Percentiles rank a stretch among this genome's conserved stretches.
phyloP scores from a whole-genome alignment of 2,113 vertebrate species.

The Ceuthmochares aereus region DNA sequence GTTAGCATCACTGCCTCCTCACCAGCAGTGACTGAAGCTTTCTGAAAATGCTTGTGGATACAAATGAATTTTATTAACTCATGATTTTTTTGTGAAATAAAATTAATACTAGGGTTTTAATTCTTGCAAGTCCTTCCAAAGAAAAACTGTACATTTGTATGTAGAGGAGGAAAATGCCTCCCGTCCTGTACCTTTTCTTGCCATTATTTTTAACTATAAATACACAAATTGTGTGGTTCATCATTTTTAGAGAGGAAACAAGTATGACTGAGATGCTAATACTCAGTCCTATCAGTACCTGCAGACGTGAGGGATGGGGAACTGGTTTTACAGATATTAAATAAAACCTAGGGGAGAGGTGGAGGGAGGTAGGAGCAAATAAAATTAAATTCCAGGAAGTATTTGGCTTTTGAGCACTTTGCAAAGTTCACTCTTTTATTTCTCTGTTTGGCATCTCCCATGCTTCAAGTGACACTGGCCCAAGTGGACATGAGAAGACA shows the following conservation, averaged over 20 bases:
- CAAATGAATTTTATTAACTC: not conserved
- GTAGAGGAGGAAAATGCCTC: not conserved
- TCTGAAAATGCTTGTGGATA: not conserved
- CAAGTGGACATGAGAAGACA: not conserved
- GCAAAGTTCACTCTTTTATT: not conserved
- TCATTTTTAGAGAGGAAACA: not conserved
- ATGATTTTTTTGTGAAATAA: not conserved
- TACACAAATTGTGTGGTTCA: not conserved
- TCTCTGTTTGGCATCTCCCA: not conserved
- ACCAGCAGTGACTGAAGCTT: not conserved
- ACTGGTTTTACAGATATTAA: constrained; percentile 47
- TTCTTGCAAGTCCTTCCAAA: not conserved
- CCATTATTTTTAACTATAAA: constrained; percentile 10
- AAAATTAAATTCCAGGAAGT: not conserved
- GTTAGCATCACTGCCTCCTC: not conserved
- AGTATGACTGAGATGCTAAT: not conserved
- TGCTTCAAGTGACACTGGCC: not conserved
- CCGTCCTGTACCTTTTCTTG: not conserved
- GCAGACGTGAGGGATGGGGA: not conserved
- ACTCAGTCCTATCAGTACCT: not conserved
- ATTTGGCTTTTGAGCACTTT: not conserved
- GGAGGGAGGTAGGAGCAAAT: not conserved
- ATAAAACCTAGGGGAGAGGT: not conserved
- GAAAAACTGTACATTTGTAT: not conserved
- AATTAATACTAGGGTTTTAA: not conserved